phyloP scores from a whole-genome alignment of 1,140 invertebrate genomes.

The Neodiprion virginianus region DNA sequence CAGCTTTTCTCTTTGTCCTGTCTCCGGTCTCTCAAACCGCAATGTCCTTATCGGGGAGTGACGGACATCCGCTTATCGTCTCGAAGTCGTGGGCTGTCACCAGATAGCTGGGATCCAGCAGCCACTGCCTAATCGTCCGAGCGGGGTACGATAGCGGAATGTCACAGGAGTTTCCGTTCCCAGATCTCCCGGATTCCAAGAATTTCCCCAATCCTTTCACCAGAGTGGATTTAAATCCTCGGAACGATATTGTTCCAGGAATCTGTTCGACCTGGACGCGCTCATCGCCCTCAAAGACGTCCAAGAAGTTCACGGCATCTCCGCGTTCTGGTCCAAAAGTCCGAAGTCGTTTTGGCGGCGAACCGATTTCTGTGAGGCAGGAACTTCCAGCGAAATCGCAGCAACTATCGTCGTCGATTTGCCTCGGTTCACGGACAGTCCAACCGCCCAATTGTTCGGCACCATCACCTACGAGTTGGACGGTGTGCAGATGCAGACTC shows the following conservation, averaged over 20 bases:
- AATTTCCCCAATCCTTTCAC: too few species aligned
- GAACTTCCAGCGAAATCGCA: slow-evolving; percentile 24
- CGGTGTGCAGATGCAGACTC: slow-evolving; percentile 42
- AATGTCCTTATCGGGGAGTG: too few species aligned
- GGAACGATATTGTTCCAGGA: background rate
- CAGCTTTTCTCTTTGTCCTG: too few species aligned
- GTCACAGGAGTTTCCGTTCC: too few species aligned
- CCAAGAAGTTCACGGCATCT: background rate
- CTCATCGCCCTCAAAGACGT: background rate
- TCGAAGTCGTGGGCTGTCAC: too few species aligned
- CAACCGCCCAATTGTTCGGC: slow-evolving; percentile 34
- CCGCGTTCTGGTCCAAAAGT: background rate
- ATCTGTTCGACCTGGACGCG: background rate
- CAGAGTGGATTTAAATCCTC: too few species aligned
- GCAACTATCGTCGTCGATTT: slow-evolving; percentile 47
- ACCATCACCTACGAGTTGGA: slow-evolving; percentile 46
- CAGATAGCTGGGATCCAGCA: too few species aligned
- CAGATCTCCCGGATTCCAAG: too few species aligned
- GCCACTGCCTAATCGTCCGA: too few species aligned
- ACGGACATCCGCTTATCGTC: too few species aligned
- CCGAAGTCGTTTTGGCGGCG: background rate
- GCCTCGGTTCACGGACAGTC: slow-evolving; percentile 39
- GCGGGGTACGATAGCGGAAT: too few species aligned
- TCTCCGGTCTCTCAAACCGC: too few species aligned
- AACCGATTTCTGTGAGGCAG: background rate